These are phyloP conservation scores for Neuroterus valhalla DNA, from an alignment of 1,140 invertebrate species.

Conservation along the genomic window DNA sequence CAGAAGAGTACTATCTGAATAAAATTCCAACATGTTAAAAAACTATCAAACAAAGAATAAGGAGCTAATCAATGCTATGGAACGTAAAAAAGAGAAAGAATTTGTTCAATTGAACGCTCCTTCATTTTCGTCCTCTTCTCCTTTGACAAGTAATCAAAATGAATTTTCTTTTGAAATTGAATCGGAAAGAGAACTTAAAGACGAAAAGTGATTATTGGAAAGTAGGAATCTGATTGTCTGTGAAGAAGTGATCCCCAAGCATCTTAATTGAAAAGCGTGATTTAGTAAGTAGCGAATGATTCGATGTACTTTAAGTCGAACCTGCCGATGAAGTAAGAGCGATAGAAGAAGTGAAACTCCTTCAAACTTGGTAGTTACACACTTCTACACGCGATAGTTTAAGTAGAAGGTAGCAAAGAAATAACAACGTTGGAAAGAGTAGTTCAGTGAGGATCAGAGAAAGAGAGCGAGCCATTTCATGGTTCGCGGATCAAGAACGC, in stretches of 20 bases:
- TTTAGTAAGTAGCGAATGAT: conserved; percentile 19
- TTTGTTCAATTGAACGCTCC: too few species aligned
- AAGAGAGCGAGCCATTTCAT: conserved; percentile 51
- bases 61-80: too few species aligned
- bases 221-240: not conserved
- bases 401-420: conserved; percentile 48
- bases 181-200: conserved; percentile 13
- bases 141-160: not conserved
- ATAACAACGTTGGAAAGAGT: conserved; percentile 50
- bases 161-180: not conserved
- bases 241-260: conserved; percentile 1
- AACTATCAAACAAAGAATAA: too few species aligned
- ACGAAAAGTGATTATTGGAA: not conserved
- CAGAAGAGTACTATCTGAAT: too few species aligned
- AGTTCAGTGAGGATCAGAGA: conserved; percentile 38
- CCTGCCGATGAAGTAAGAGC: not conserved
- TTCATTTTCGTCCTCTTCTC: not conserved
- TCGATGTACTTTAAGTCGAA: conserved; percentile 16
- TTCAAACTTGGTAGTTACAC: conserved; percentile 18
- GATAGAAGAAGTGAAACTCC: conserved; percentile 21
- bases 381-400: conserved; percentile 44
- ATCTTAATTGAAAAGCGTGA: conserved; percentile 25
- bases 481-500: conserved; percentile 52
- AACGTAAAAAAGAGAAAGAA: too few species aligned
- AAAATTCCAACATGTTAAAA: too few species aligned